These are phyloP conservation scores for Whitmania pigra DNA, from an alignment of 1,140 invertebrate species.

Conservation along the genomic window DNA sequence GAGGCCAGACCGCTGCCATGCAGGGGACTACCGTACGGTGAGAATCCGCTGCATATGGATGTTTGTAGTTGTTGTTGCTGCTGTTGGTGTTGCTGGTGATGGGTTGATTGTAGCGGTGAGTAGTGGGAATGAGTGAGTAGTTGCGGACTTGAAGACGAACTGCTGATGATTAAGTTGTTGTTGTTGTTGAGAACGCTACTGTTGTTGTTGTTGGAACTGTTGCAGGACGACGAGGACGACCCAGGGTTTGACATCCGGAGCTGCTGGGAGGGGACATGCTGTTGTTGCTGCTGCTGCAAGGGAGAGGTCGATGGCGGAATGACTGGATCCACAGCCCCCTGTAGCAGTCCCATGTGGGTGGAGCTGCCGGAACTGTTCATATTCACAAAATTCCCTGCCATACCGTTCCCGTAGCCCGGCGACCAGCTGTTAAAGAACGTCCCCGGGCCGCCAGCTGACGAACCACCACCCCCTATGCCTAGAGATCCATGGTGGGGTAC, in stretches of 20 bases:
- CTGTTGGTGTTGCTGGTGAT: not conserved
- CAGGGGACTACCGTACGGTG: slow-evolving; percentile 14
- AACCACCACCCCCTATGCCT: not conserved
- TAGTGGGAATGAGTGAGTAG: slow-evolving; percentile 1
- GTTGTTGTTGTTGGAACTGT: not conserved
- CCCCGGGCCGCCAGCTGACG: not conserved
- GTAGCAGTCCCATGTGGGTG: not conserved
- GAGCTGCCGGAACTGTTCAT: not conserved
- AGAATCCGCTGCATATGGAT: slow-evolving; percentile 6
- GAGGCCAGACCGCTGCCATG: not conserved
- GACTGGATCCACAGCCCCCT: not conserved
- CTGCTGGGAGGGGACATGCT: not conserved
- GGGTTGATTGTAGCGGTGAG: not conserved
- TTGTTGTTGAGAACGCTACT: not conserved
- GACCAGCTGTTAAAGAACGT: not conserved
- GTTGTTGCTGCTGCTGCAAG: not conserved
- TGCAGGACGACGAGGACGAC: not conserved
- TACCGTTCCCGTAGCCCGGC: not conserved
- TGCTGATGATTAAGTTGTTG: not conserved
- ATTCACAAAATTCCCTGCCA: not conserved
- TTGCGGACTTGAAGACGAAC: slow-evolving; percentile 5
- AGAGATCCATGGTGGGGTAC: not conserved
- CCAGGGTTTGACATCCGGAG: not conserved
- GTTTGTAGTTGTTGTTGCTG: slow-evolving; percentile 13
- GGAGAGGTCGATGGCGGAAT: not conserved